Base-by-base conservation (phyloP, 1,140 invertebrate genomes). In the Diuraphis noxia region DNA sequence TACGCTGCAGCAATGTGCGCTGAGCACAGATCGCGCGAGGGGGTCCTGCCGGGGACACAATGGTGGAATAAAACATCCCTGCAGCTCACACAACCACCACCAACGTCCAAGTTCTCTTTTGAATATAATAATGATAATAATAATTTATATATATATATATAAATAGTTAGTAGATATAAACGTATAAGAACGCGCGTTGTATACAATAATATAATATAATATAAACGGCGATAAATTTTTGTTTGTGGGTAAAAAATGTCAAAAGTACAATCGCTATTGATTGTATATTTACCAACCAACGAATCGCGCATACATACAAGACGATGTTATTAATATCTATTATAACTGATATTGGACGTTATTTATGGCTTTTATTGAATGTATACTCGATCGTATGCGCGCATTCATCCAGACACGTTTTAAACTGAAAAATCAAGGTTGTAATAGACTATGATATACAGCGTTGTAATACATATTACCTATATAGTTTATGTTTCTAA, bases 201-300 rank as follows among this genome's bases (percentile, higher is more conserved):
- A 82, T 30, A 82, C 36, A 23, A 79, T 23, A 79, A 79, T 79
- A 40, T 7, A 8, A 82, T 82, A 41, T 82, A 84, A 38, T 52
- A 23, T 86, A 87, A 30, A 86, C n/a, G 34, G 19, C 49, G 85
- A 52, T 56, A 87, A 87, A 87, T 87, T 46, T 86, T 49, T 87
- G 36, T 38, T 38, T 56, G 85, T 17, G 85, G 85, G 46, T 56
- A 56, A 87, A 87, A 56, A 56, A 56, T 34, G 85, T 56, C 85
- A 87, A 52, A 38, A 30, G 49, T 56, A 85, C 85, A 87, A 87
- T 87, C 85, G 85, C 34, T 40, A 87, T 87, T 87, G 85, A 87
- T 87, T 87, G 23, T 34, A 25, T n/a, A 56, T 30, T 38, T 81
- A 38, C 38, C 30, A 43, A 46, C 30, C 82, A 8, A 84, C 30